These are phyloP conservation scores for Penaeus japonicus DNA, from an alignment of 1,140 invertebrate genomes.

Conservation along the genomic window DNA sequence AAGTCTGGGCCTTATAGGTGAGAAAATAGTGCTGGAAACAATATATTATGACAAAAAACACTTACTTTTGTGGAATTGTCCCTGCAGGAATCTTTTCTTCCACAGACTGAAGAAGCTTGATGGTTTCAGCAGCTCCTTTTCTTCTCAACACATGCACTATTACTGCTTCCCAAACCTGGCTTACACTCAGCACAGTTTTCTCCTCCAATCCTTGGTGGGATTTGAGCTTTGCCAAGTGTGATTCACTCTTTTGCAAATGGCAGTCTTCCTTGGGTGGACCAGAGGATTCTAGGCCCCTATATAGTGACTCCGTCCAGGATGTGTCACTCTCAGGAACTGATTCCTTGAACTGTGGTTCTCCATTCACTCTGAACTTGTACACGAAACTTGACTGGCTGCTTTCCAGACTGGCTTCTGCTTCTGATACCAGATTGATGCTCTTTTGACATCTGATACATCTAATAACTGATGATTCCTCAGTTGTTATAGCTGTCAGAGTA, in stretches of 20 bases:
- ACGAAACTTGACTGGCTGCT: neutral
- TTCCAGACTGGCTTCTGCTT: neutral
- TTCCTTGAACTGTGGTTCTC: neutral
- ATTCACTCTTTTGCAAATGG: neutral
- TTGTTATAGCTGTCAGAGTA: neutral
- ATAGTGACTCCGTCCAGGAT: neutral
- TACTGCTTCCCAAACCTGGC: conserved; percentile 25
- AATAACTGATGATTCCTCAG: conserved; percentile 11
- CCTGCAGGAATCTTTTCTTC: conserved; percentile 41
- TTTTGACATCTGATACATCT: conserved; percentile 20
- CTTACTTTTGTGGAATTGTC: conserved; percentile 32
- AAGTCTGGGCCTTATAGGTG: too few relatives aligned
- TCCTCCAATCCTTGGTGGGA: neutral
- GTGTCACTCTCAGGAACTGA: neutral
- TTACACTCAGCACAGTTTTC: neutral
- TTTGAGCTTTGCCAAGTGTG: neutral
- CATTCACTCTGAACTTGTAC: neutral
- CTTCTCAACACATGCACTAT: neutral
- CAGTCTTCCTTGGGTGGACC: neutral
- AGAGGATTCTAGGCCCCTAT: neutral
- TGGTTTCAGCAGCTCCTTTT: neutral
- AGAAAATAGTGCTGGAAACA: too few relatives aligned
- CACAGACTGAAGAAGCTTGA: neutral
- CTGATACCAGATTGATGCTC: neutral
- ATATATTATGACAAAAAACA: neutral